These are phyloP conservation scores for Fulmarus glacialis DNA, from an alignment of 2,113 vertebrate genomes.

Conservation along the genomic window DNA sequence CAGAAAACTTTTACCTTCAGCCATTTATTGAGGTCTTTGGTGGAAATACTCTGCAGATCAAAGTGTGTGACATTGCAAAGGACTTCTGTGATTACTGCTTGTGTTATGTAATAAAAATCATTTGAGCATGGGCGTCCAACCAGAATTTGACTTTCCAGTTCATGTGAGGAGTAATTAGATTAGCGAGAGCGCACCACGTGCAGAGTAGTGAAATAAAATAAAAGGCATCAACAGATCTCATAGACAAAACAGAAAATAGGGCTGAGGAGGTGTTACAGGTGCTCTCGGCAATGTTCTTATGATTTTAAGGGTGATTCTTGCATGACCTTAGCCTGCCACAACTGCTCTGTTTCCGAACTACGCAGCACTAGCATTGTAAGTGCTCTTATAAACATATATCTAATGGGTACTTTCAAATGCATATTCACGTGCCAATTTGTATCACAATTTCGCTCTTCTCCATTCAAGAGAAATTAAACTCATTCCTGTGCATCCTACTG, in stretches of 20 bases:
- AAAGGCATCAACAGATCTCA: not conserved
- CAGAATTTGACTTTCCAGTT: conserved; percentile 31
- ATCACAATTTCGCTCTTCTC: conserved; percentile 9
- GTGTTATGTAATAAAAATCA: not conserved
- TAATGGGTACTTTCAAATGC: conserved; percentile 46
- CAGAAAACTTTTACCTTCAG: not conserved
- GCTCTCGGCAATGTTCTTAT: not conserved
- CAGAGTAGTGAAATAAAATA: not conserved
- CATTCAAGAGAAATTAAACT: conserved; percentile 67
- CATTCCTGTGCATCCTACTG: conserved; percentile 49
- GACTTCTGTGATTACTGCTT: not conserved
- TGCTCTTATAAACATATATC: not conserved
- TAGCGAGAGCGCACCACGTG: not conserved
- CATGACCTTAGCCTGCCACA: not conserved
- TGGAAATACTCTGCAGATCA: not conserved
- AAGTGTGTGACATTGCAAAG: conserved; percentile 35
- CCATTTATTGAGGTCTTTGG: not conserved
- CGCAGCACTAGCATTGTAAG: not conserved
- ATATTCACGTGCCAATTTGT: conserved; percentile 36
- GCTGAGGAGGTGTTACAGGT: not conserved
- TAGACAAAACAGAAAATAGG: not conserved
- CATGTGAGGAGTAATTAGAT: conserved; percentile 36
- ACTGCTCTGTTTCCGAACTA: not conserved
- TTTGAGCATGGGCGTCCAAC: not conserved
- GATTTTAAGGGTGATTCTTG: not conserved